phyloP scores from a whole-genome alignment of 2,888 invertebrate genomes.

The Nemotelus pantherinus region DNA sequence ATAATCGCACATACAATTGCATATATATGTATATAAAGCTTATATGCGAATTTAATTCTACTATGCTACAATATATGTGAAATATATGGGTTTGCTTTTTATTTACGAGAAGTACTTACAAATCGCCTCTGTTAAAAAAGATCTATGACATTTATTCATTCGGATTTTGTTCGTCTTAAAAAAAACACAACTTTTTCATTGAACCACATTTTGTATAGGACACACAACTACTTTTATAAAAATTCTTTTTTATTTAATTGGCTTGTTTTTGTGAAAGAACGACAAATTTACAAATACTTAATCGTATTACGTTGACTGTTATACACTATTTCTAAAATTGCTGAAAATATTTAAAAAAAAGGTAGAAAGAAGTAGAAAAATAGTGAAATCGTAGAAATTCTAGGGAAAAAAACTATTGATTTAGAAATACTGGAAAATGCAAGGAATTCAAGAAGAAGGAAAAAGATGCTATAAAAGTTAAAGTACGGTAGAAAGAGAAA shows the following conservation, averaged over 20 bases:
- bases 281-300: slow-evolving; percentile 11
- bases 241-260: slow-evolving; percentile 17
- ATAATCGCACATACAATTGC: no score
- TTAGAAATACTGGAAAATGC: background rate
- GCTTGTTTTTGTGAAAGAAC: slow-evolving; percentile 5
- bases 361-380: slow-evolving; percentile 5
- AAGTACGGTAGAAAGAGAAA: slow-evolving; percentile 7
- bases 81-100: no score
- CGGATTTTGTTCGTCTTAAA: background rate
- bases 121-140: background rate
- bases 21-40: no score
- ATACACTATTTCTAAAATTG: slow-evolving; percentile 28
- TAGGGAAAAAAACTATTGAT: no score
- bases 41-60: no score
- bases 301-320: slow-evolving; percentile 27
- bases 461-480: background rate
- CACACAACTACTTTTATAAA: slow-evolving; percentile 9
- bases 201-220: background rate
- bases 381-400: slow-evolving; percentile 8
- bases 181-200: slow-evolving; percentile 11
- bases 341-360: slow-evolving; percentile 1
- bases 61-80: no score
- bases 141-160: background rate
- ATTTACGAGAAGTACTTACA: slow-evolving; percentile 30
- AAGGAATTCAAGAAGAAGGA: slow-evolving; percentile 5